Evolutionary conservation across 2,113 vertebrate genomes (phyloP).

Genomic region (Cryptomyrus ogoouensis): DNA sequence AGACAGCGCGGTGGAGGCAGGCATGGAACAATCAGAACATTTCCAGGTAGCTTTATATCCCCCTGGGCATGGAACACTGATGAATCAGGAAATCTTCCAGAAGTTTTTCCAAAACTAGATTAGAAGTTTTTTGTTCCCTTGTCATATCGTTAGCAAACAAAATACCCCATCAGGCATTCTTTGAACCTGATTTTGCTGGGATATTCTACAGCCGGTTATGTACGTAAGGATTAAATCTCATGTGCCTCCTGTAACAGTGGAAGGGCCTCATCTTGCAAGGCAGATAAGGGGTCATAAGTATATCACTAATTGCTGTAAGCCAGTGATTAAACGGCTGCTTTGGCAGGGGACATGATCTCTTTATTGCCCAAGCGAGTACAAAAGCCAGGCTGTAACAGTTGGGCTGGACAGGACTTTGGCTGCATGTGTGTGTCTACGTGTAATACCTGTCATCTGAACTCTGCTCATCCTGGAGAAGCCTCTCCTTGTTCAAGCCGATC

Average conservation of each 20-base stretch:
- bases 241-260: not conserved
- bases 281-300: not conserved
- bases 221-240: not conserved
- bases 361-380: not conserved
- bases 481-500: constrained; percentile 92
- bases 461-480: constrained; percentile 85
- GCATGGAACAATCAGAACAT: not conserved
- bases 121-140: not conserved
- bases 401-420: not conserved
- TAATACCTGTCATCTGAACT: constrained; percentile 83
- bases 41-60: not conserved
- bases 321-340: not conserved
- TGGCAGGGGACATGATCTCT: not conserved
- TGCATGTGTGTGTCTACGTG: not conserved
- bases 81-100: not conserved
- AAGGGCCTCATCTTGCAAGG: not conserved
- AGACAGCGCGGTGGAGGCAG: not conserved
- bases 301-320: not conserved
- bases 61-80: not conserved
- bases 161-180: not conserved
- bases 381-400: not conserved
- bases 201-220: not conserved
- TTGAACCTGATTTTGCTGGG: not conserved
- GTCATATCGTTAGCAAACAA: not conserved
- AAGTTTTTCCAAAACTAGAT: not conserved